These are phyloP conservation scores for Hecatera dysodea DNA, from an alignment of 2,888 invertebrate species.

Conservation along the genomic window DNA sequence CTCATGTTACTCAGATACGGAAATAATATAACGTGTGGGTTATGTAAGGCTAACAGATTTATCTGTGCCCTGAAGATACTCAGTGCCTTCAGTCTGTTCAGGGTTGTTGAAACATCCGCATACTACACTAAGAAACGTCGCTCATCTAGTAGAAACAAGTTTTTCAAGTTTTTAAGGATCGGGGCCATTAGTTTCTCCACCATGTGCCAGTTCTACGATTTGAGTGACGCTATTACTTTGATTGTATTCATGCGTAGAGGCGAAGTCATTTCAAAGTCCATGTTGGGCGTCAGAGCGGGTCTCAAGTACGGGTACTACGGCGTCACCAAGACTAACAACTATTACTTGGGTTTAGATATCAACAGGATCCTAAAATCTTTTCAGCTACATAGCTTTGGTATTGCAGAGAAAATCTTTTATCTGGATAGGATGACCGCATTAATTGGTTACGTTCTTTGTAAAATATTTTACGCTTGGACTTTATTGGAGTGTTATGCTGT, in stretches of 20 bases:
- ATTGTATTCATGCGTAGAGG: conserved; percentile 17
- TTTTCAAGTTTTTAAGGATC: conserved; percentile 45
- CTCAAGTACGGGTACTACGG: background rate
- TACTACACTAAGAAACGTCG: conserved; percentile 22
- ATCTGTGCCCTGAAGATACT: conserved; percentile 39
- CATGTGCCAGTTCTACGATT: conserved; percentile 42
- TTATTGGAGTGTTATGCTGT: conserved; percentile 67
- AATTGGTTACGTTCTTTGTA: conserved; percentile 62
- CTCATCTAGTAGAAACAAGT: background rate
- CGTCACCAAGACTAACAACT: background rate
- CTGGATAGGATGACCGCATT: conserved; percentile 66
- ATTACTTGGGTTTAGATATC: conserved; percentile 56
- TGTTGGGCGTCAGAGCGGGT: conserved; percentile 9
- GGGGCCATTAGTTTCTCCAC: conserved; percentile 2
- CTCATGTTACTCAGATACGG: conserved; percentile 44
- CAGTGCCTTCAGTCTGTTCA: conserved; percentile 36
- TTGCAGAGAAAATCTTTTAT: conserved; percentile 27
- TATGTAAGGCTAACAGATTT: conserved; percentile 48
- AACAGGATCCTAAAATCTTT: conserved; percentile 68
- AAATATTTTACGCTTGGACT: conserved; percentile 69
- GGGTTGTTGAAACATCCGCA: conserved; percentile 39
- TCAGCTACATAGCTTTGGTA: conserved; percentile 67
- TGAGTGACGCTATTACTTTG: conserved; percentile 34
- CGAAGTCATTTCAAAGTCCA: conserved; percentile 1
- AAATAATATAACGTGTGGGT: conserved; percentile 26